Conservation (phyloP, 2,113 vertebrate genomes). For the Oryzias woworae region DNA sequence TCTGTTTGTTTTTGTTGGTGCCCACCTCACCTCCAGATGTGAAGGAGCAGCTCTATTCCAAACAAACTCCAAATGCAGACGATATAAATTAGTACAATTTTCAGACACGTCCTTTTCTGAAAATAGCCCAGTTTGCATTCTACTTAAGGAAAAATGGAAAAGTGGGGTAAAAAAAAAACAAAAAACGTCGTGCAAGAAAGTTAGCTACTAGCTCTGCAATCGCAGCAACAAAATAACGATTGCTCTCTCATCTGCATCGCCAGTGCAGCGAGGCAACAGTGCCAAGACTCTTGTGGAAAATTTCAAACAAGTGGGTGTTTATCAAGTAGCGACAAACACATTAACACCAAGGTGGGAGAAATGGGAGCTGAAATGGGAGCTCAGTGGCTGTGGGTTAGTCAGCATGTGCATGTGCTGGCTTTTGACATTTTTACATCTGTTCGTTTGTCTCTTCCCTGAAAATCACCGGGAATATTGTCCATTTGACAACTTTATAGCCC, state of each 20-base stretch:
- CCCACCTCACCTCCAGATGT: no score
- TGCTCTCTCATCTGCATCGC: constrained; percentile 61
- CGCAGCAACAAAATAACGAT: constrained; percentile 68
- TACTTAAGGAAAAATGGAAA: constrained; percentile 2
- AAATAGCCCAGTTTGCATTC: constrained; percentile 21
- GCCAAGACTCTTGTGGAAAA: constrained; percentile 67
- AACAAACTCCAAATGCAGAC: no score
- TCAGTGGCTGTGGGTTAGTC: constrained; percentile 42
- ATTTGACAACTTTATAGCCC: constrained; percentile 44
- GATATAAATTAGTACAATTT: no score
- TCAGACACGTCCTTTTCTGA: not conserved
- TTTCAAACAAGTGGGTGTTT: constrained; percentile 76
- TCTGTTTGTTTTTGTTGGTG: no score
- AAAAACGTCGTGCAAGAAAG: constrained; percentile 57
- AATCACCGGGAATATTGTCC: constrained; percentile 1
- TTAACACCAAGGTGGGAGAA: constrained; percentile 69
- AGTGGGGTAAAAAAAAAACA: not conserved
- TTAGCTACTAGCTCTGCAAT: constrained; percentile 58
- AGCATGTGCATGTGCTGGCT: constrained; percentile 27
- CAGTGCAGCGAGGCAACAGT: constrained; percentile 42
- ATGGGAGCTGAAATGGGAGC: constrained; percentile 57
- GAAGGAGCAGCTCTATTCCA: no score
- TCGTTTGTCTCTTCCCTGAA: not conserved
- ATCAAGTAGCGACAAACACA: constrained; percentile 70
- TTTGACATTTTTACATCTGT: constrained; percentile 1